Percentiles rank a stretch among this genome's conserved stretches.
phyloP scores from a whole-genome alignment of 2,797 vertebrate genomes.

The Nyctalus aviator region DNA sequence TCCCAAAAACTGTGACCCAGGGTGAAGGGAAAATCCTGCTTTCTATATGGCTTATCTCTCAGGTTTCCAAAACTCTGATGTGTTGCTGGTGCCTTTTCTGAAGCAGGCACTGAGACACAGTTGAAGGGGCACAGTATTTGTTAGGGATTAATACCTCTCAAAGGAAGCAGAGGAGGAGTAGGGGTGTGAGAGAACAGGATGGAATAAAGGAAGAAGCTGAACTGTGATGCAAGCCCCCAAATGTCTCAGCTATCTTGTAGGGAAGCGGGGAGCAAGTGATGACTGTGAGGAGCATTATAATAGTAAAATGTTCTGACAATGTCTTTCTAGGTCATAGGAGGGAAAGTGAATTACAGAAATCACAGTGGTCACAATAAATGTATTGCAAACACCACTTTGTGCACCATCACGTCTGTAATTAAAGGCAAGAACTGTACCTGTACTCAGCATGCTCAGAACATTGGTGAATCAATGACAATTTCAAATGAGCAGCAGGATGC shows the following conservation, averaged over 20 bases:
- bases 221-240: background rate
- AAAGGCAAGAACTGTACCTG: background rate
- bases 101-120: background rate
- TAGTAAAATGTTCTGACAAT: background rate
- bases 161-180: background rate
- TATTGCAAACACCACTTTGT: background rate
- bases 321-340: background rate
- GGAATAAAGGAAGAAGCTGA: background rate
- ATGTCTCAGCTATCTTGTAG: background rate
- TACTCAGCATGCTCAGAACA: background rate
- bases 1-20: background rate
- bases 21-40: background rate
- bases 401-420: background rate
- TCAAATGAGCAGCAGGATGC: background rate
- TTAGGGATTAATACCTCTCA: background rate
- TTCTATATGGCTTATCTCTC: background rate
- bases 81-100: background rate
- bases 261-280: background rate
- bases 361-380: background rate
- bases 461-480: background rate
- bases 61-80: background rate
- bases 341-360: background rate
- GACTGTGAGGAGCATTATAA: background rate
- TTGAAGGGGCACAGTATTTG: background rate
- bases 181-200: background rate